A percentile compares a stretch with the other conserved stretches of the same genome.
Evolutionary conservation across 2,888 invertebrate species (phyloP).

Genomic region (Hermodice carunculata): DNA sequence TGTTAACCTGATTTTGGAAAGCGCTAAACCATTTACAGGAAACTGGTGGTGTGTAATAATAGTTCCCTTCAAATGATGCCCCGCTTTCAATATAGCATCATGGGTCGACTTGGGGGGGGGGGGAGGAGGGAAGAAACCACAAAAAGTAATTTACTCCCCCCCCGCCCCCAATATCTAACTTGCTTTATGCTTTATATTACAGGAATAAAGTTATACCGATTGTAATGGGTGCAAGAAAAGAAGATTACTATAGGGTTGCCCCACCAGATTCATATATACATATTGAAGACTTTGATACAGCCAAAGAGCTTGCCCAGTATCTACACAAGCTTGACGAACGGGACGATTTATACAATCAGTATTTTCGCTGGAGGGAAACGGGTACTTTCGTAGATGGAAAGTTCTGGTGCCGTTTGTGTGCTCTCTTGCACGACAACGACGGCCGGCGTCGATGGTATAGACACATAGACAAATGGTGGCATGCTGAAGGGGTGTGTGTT

Average conservation of each 20-base stretch:
- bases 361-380: constrained; percentile 94
- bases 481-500: no score
- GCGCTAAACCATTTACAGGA: no score
- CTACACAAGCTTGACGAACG: constrained; percentile 87
- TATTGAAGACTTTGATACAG: constrained; percentile 93
- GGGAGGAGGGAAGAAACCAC: no score
- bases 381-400: constrained; percentile 97
- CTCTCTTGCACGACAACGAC: constrained; percentile 65
- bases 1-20: no score
- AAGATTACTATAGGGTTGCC: constrained; percentile 75
- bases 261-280: constrained; percentile 94
- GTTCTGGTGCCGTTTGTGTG: constrained; percentile 92
- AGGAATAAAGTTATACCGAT: constrained; percentile 40
- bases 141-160: no score
- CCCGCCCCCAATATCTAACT: no score
- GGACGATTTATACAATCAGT: constrained; percentile 92
- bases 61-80: no score
- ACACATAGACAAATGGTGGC: constrained; percentile 36
- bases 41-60: no score
- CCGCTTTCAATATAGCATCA: no score
- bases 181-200: no score
- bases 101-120: no score
- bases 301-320: constrained; percentile 89
- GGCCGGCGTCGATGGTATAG: constrained; percentile 22
- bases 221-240: constrained; percentile 37